A percentile compares a stretch with the other conserved stretches of the same genome.
phyloP scores from a whole-genome alignment of 2,797 vertebrate genomes.

The Pipistrellus nathusii region DNA sequence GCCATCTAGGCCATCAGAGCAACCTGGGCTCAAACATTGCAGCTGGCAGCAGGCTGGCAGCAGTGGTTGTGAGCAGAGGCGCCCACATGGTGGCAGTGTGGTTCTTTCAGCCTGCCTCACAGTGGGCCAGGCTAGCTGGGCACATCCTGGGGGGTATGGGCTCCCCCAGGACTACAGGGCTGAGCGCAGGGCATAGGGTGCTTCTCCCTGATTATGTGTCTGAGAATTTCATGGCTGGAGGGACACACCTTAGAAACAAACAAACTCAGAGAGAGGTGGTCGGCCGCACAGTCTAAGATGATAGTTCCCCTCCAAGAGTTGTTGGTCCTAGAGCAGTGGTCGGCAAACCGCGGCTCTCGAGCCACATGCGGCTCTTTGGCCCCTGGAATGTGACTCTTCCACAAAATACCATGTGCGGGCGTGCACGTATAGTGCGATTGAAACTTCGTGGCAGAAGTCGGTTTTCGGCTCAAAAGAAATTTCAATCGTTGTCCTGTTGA shows the following conservation, averaged over 20 bases:
- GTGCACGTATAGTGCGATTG: too few relatives aligned
- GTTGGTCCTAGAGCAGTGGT: not conserved
- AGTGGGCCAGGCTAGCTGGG: not conserved
- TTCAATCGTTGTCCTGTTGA: too few relatives aligned
- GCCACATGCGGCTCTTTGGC: too few relatives aligned
- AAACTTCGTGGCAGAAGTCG: too few relatives aligned
- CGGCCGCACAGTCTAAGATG: not conserved
- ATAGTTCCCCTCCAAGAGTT: not conserved
- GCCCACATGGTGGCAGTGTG: conserved; percentile 57
- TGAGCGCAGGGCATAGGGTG: not conserved
- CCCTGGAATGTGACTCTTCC: too few relatives aligned
- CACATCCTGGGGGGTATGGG: accelerated
- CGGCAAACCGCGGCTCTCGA: too few relatives aligned
- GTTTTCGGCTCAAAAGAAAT: too few relatives aligned
- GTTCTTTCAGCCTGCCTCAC: not conserved
- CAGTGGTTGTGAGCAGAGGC: not conserved
- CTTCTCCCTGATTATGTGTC: not conserved
- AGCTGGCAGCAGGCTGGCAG: not conserved
- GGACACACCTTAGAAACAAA: not conserved
- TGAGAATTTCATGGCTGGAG: not conserved
- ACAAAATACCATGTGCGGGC: too few relatives aligned
- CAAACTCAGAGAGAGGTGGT: not conserved
- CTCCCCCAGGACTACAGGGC: not conserved
- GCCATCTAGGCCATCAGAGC: not conserved
- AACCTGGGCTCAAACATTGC: not conserved